These are phyloP conservation scores for Syngnathoides biaculeatus DNA, from an alignment of 2,113 vertebrate genomes.

Conservation along the genomic window DNA sequence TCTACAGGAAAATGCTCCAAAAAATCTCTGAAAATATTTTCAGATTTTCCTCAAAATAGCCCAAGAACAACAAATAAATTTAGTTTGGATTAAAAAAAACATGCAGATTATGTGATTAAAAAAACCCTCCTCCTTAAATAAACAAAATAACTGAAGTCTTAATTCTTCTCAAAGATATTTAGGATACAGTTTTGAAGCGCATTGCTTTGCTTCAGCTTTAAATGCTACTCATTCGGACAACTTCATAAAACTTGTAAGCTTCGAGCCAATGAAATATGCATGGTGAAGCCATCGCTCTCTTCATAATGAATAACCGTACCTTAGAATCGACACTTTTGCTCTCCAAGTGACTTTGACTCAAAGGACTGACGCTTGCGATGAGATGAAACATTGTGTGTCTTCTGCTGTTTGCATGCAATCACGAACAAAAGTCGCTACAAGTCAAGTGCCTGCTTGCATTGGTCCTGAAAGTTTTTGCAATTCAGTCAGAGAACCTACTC, in stretches of 20 bases:
- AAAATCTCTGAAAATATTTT: not conserved
- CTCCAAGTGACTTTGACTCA: constrained; percentile 27
- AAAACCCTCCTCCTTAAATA: constrained; percentile 29
- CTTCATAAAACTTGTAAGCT: constrained; percentile 76
- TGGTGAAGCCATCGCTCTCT: constrained; percentile 60
- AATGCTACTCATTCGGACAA: constrained; percentile 75
- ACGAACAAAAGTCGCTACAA: constrained; percentile 41
- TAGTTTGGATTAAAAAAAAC: too few species aligned
- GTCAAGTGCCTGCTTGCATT: constrained; percentile 17
- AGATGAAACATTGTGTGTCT: constrained; percentile 36
- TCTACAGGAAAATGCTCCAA: constrained; percentile 3
- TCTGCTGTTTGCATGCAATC: constrained; percentile 15
- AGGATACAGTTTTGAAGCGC: constrained; percentile 70
- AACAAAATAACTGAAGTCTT: constrained; percentile 60
- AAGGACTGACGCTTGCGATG: constrained; percentile 8
- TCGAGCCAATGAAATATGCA: constrained; percentile 70
- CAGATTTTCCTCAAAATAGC: not conserved
- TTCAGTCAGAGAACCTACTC: constrained; percentile 3
- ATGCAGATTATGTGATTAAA: constrained; percentile 37
- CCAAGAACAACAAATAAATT: constrained; percentile 21
- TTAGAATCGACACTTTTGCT: constrained; percentile 66
- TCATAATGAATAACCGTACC: constrained; percentile 73
- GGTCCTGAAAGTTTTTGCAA: constrained; percentile 11
- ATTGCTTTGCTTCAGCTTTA: constrained; percentile 69
- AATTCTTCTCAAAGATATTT: constrained; percentile 66